Evolutionary conservation across 2,797 vertebrate genomes (phyloP).

Genomic region (Monodelphis domestica): DNA sequence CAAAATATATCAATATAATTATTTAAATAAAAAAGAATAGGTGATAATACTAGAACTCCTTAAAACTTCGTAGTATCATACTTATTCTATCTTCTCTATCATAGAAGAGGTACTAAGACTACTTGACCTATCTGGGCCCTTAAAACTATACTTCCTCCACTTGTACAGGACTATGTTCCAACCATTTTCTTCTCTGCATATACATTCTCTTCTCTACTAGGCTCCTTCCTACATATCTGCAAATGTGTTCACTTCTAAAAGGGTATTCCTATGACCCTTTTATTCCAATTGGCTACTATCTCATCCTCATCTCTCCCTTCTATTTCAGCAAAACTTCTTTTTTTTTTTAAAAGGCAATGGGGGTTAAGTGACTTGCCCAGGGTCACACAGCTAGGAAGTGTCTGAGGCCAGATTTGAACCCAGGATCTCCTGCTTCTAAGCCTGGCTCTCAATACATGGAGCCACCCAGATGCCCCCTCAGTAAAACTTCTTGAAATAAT

Average conservation of each 20-base stretch:
- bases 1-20: background rate
- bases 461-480: too few relatives aligned
- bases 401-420: too few relatives aligned
- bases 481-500: background rate
- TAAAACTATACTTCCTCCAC: background rate
- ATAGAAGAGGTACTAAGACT: background rate
- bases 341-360: too few relatives aligned
- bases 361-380: too few relatives aligned
- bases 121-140: background rate
- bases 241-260: background rate
- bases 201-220: background rate
- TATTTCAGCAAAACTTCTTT: too few relatives aligned
- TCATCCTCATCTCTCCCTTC: background rate
- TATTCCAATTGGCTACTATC: background rate
- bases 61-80: background rate
- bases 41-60: background rate
- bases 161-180: background rate
- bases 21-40: background rate
- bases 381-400: too few relatives aligned
- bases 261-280: background rate
- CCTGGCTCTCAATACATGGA: too few relatives aligned
- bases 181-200: background rate
- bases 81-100: background rate
- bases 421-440: too few relatives aligned
- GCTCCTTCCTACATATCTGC: background rate